Evolutionary conservation across 1,140 invertebrate species (phyloP).

Genomic region (Littorina saxatilis): DNA sequence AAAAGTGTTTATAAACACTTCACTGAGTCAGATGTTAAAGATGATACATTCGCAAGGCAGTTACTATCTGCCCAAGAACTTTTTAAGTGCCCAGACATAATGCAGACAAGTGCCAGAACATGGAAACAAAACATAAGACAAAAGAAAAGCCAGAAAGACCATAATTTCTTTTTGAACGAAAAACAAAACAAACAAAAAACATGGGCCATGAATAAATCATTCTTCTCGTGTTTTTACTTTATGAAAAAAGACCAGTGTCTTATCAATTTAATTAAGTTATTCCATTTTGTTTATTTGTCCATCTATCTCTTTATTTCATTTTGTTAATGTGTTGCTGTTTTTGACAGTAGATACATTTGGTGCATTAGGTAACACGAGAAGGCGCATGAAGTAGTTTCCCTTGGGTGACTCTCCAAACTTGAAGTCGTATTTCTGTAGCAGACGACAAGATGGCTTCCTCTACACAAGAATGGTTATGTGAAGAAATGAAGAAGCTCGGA

Average conservation of each 20-base stretch:
- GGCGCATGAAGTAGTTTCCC: not conserved
- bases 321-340: not conserved
- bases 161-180: too few relatives aligned
- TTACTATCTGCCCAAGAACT: too few relatives aligned
- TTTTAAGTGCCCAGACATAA: too few relatives aligned
- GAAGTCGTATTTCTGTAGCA: not conserved
- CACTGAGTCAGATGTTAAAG: too few relatives aligned
- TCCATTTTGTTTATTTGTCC: too few relatives aligned
- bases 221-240: too few relatives aligned
- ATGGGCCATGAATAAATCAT: not conserved
- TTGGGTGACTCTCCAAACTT: not conserved
- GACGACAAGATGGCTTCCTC: slow-evolving; percentile 60
- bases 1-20: too few relatives aligned
- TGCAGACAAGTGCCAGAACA: too few relatives aligned
- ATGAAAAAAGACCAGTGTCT: not conserved
- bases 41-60: too few relatives aligned
- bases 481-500: slow-evolving; percentile 65
- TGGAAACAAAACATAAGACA: too few relatives aligned
- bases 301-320: not conserved
- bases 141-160: too few relatives aligned
- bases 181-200: too few relatives aligned
- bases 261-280: not conserved
- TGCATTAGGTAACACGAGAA: not conserved
- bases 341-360: not conserved
- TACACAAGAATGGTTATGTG: slow-evolving; percentile 66